Percentiles rank a stretch among this genome's conserved stretches.
phyloP scores from a whole-genome alignment of 2,113 vertebrate genomes.

The Charadrius vociferus region DNA sequence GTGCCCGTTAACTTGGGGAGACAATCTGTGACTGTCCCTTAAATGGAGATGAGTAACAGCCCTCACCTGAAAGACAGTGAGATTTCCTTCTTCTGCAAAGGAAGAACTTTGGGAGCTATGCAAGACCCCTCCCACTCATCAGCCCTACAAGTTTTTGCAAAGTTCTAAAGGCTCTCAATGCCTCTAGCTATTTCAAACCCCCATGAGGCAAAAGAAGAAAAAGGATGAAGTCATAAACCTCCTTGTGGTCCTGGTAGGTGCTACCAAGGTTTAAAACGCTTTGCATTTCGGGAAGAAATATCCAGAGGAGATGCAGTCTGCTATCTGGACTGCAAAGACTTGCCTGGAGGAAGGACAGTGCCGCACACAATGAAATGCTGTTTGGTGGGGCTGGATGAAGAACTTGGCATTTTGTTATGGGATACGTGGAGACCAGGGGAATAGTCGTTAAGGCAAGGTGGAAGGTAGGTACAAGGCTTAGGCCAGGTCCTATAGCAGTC shows the following conservation, averaged over 20 bases:
- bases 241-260: background rate
- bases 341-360: background rate
- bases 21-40: background rate
- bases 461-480: background rate
- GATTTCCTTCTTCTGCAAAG: background rate
- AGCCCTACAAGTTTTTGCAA: background rate
- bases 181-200: background rate
- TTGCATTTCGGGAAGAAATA: background rate
- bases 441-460: background rate
- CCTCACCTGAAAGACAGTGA: background rate
- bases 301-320: background rate
- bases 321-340: background rate
- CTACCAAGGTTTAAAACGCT: background rate
- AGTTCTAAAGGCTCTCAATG: background rate
- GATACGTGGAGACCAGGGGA: accelerated
- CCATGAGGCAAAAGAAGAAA: accelerated
- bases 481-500: accelerated
- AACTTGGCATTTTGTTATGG: accelerated
- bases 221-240: background rate
- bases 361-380: accelerated
- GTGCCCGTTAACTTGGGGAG: background rate
- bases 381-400: background rate
- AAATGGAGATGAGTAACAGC: background rate
- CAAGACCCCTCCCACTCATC: background rate
- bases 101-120: background rate